A percentile compares a stretch with the other conserved stretches of the same genome.
Conservation (phyloP, 2,888 invertebrate species). For the Clostera curtula region DNA sequence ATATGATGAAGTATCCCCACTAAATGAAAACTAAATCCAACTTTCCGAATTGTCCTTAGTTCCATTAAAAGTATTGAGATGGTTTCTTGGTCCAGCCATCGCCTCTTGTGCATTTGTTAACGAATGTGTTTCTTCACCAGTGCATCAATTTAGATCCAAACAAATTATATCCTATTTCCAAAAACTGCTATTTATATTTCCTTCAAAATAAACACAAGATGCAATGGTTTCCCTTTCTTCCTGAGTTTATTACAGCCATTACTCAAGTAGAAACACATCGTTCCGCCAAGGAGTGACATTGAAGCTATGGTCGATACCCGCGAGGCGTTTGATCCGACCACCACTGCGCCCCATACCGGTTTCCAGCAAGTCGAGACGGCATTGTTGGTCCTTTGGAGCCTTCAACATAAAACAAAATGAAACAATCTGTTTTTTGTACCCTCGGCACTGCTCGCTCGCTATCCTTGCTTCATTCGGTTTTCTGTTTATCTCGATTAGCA, state of each 20-base stretch:
- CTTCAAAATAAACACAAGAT: not conserved
- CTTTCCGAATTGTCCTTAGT: too few species aligned
- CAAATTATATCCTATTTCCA: too few species aligned
- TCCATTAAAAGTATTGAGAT: too few species aligned
- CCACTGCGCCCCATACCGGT: constrained; percentile 57
- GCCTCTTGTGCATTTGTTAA: too few species aligned
- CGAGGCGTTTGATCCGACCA: constrained; percentile 48
- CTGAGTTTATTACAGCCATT: constrained; percentile 9
- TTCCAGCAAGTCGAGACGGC: constrained; percentile 54
- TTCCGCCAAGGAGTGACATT: constrained; percentile 34
- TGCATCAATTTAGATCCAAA: too few species aligned
- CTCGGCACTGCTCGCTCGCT: constrained; percentile 27
- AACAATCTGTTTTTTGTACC: constrained; percentile 52
- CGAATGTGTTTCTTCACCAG: too few species aligned
- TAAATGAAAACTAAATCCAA: too few species aligned
- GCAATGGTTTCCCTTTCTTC: not conserved
- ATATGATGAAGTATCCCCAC: too few species aligned
- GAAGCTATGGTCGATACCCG: constrained; percentile 50
- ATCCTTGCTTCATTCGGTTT: constrained; percentile 32
- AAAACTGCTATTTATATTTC: too few species aligned
- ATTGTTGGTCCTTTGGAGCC: constrained; percentile 65
- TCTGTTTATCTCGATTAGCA: too few species aligned
- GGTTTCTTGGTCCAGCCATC: too few species aligned
- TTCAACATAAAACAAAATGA: constrained; percentile 64
- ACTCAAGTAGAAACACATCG: constrained; percentile 21